Conservation (phyloP, 2,113 vertebrate species). For the Agelaius phoeniceus region DNA sequence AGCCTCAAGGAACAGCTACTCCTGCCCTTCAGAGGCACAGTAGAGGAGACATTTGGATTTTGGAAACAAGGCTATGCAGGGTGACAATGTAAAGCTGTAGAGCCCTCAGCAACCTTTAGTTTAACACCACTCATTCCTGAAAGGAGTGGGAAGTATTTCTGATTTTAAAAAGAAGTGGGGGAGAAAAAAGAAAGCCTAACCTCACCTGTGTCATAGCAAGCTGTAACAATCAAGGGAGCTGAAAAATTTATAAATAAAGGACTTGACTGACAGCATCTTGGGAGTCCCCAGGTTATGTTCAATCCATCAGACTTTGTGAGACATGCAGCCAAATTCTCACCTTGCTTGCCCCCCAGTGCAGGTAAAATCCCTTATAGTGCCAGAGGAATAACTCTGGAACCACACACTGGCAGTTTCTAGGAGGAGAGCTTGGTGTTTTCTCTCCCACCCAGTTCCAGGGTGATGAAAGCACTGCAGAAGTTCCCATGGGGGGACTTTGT, state of each 20-base stretch:
- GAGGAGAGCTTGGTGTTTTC: not conserved
- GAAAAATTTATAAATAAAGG: not conserved
- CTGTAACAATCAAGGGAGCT: not conserved
- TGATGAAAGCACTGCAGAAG: not conserved
- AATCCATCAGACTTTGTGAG: not conserved
- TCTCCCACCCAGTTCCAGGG: not conserved
- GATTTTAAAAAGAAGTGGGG: not conserved
- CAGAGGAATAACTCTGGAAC: not conserved
- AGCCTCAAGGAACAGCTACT: not conserved
- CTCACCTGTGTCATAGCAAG: not conserved
- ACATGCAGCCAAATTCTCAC: not conserved
- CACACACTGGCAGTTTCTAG: not conserved
- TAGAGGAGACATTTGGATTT: not conserved
- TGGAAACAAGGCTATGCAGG: not conserved
- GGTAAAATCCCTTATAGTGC: not conserved
- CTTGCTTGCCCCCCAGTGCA: not conserved
- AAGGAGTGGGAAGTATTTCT: not conserved
- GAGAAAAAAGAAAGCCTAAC: too few relatives aligned
- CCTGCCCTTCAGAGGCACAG: not conserved
- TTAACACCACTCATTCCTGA: not conserved
- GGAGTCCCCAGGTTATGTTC: rapidly evolving
- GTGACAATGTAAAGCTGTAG: not conserved
- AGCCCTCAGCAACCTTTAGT: not conserved
- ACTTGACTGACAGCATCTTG: not conserved
- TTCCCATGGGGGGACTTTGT: not conserved